Evolutionary conservation across 2,797 vertebrate genomes (phyloP).

Genomic region (Hydrophis major): DNA sequence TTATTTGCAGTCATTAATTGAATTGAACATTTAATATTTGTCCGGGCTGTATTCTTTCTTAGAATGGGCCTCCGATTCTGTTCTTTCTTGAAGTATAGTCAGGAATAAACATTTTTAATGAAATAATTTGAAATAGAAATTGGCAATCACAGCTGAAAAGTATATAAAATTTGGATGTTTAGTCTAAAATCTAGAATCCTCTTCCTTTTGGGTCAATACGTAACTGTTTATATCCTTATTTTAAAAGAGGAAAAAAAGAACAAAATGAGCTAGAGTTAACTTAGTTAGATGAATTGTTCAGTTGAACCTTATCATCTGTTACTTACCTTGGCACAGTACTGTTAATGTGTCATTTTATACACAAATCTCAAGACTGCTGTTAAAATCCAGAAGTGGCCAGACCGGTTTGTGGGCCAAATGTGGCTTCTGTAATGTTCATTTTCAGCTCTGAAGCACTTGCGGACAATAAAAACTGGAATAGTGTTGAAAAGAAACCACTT

Average conservation of each 20-base stretch:
- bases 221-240: conserved; percentile 28
- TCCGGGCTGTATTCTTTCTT: background rate
- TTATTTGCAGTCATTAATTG: conserved; percentile 3
- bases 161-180: background rate
- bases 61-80: background rate
- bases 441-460: background rate
- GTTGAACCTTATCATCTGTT: background rate
- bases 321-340: background rate
- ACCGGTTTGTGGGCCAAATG: background rate
- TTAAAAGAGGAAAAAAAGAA: conserved; percentile 36
- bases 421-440: background rate
- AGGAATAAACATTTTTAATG: background rate
- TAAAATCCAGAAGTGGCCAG: background rate
- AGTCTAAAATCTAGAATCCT: background rate
- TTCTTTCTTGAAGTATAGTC: background rate
- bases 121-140: background rate
- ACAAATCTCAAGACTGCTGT: background rate
- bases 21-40: background rate
- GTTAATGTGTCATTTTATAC: background rate
- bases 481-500: background rate
- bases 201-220: background rate
- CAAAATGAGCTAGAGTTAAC: background rate
- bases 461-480: background rate
- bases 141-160: background rate
- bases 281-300: conserved; percentile 31